Evolutionary conservation across 1,140 invertebrate species (phyloP), one percentile per base, ranked within the genome.

Genomic region (Lepidotrigona ventralis): DNA sequence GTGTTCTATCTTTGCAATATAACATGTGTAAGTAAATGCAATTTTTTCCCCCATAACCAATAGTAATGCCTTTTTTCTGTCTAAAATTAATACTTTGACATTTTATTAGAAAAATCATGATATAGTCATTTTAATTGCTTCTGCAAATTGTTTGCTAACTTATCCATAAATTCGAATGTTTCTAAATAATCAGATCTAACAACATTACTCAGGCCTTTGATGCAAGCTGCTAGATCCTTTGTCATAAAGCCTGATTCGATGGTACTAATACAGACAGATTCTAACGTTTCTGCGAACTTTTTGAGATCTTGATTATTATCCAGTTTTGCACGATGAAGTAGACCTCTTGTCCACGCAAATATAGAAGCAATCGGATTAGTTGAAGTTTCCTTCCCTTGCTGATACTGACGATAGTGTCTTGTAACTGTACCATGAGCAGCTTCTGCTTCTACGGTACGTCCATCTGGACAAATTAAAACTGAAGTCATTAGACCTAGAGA

Each of bases 341-440:
- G 95, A 71, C 99, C 99, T 89, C 96, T 95, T 0, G 98, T 99
- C 99, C 99, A 99, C 11, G 99, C 99, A 94, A 99, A 99, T 88
- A 99, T 99, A 1, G 98, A 99, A n/a, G 99, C 98, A 91, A 99
- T 99, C 0, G 99, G 97, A 95, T 99, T 99, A 23, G 99, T 99
- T 3, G 98, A 99, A 2, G 99, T 99, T 94, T 99, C 98, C 93
- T 99, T 98, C 71, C 98, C 98, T 95, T 99, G 97, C 91, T 99
- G 98, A 92, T 99, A 97, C 91, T 98, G 96, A 69, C 99, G 95
- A 93, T 97, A 99, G 93, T 99, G 99, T 83, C 99, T 96, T 0
- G 99, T 99, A 1, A 99, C 99, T 1, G 99, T 99, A 51, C 99
- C 99, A 94, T 99, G 99, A 79, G 99, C 99, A 63, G 99, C 99